phyloP scores from a whole-genome alignment of 2,888 invertebrate species.

The Anarsia innoxiella region DNA sequence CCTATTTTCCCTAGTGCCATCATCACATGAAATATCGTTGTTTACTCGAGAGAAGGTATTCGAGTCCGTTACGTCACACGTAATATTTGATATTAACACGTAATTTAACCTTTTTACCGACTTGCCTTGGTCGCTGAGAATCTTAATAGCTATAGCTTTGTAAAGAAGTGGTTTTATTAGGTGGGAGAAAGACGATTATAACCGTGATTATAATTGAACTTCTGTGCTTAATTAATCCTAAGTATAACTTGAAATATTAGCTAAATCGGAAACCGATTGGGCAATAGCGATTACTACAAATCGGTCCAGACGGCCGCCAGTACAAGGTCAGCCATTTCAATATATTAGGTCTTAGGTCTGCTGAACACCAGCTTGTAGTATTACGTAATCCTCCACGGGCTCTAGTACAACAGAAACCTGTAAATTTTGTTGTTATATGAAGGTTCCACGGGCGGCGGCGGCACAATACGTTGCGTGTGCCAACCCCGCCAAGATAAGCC shows the following conservation, averaged over 20 bases:
- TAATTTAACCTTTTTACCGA: constrained; percentile 3
- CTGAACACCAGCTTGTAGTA: constrained; percentile 32
- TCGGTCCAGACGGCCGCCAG: neutral
- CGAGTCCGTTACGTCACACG: no score
- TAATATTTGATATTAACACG: constrained; percentile 19
- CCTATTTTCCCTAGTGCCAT: no score
- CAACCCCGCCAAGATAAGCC: constrained; percentile 40
- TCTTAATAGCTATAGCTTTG: no score
- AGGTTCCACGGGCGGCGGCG: constrained; percentile 27
- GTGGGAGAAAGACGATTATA: no score
- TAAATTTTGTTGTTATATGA: constrained; percentile 33
- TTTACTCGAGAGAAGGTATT: no score
- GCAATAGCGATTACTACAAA: no score
- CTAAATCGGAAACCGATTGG: no score
- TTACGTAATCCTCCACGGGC: constrained; percentile 36
- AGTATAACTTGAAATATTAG: no score
- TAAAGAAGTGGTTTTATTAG: no score
- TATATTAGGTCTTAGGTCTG: constrained; percentile 5
- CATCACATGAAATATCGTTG: no score
- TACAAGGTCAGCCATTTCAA: constrained; percentile 9
- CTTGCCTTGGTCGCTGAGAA: neutral
- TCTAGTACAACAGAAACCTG: constrained; percentile 28
- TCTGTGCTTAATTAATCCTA: no score
- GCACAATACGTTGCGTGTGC: constrained; percentile 49
- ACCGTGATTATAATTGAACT: no score